Conservation (phyloP, 1,140 invertebrate genomes). For the Drusus annulatus region DNA sequence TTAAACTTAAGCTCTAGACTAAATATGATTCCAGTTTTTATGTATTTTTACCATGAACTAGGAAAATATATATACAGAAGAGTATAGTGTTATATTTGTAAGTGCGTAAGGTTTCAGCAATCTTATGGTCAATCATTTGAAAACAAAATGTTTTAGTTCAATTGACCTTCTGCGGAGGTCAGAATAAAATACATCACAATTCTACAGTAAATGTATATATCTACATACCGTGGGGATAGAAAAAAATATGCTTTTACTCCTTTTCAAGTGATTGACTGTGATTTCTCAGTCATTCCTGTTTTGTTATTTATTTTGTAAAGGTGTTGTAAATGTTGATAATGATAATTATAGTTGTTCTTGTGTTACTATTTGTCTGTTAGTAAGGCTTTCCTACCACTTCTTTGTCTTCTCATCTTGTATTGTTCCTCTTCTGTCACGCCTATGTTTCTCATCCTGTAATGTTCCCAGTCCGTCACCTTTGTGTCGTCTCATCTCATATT, state of each 20-base stretch:
- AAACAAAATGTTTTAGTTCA: neutral
- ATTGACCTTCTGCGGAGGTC: too few relatives aligned
- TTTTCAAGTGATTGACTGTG: constrained; percentile 9
- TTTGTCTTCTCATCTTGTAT: too few relatives aligned
- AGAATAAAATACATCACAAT: too few relatives aligned
- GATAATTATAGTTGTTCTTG: constrained; percentile 31
- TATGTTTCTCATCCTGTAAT: too few relatives aligned
- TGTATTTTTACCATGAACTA: neutral
- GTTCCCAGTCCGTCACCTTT: too few relatives aligned
- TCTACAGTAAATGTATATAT: too few relatives aligned
- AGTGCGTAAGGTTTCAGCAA: constrained; percentile 2
- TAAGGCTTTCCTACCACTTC: neutral
- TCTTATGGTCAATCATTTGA: constrained; percentile 19
- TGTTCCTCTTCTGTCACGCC: too few relatives aligned
- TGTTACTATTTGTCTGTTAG: constrained; percentile 2
- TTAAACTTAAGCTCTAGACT: constrained; percentile 3
- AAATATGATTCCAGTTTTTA: constrained; percentile 3
- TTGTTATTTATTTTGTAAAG: constrained; percentile 45
- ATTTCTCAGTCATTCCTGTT: constrained; percentile 23
- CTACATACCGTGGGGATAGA: too few relatives aligned
- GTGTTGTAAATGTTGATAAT: constrained; percentile 34
- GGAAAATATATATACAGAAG: neutral
- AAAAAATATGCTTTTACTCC: too few relatives aligned
- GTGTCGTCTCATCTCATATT: neutral
- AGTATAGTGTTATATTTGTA: constrained; percentile 1